Percentiles rank a stretch among this genome's conserved stretches.
phyloP scores from a whole-genome alignment of 2,113 vertebrate species.

The Bambusicola thoracicus region DNA sequence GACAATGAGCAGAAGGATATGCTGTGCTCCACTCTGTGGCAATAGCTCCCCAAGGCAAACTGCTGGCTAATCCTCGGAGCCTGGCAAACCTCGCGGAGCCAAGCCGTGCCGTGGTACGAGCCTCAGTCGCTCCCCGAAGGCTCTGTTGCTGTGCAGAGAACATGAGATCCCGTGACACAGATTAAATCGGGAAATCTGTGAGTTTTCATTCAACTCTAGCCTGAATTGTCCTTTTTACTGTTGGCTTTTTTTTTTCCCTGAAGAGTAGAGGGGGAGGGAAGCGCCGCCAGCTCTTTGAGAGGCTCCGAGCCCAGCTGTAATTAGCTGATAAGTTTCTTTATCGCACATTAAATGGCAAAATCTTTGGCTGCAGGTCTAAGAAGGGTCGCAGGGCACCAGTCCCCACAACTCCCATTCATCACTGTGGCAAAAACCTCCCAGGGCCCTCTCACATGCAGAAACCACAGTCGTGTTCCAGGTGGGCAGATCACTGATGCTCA shows the following conservation, averaged over 20 bases:
- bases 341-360: background rate
- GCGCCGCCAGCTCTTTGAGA: background rate
- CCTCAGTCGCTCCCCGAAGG: background rate
- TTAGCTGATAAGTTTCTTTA: background rate
- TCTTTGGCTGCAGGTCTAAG: background rate
- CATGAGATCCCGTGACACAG: conserved; percentile 22
- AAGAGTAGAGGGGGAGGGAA: background rate
- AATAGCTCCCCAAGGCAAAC: background rate
- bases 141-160: background rate
- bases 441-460: background rate
- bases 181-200: conserved; percentile 22
- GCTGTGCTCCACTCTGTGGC: background rate
- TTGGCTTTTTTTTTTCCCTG: background rate
- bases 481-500: background rate
- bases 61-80: conserved; percentile 25
- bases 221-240: background rate
- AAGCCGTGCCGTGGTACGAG: background rate
- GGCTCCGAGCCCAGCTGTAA: background rate
- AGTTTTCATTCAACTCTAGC: background rate
- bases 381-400: background rate
- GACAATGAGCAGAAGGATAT: background rate
- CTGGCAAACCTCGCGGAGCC: background rate
- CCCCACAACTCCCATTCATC: rapidly evolving
- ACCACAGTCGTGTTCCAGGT: background rate
- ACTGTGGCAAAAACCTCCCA: background rate